Percentiles rank a stretch among this genome's conserved stretches.
Conservation (phyloP, 2,797 vertebrate species). For the Sternotherus odoratus region DNA sequence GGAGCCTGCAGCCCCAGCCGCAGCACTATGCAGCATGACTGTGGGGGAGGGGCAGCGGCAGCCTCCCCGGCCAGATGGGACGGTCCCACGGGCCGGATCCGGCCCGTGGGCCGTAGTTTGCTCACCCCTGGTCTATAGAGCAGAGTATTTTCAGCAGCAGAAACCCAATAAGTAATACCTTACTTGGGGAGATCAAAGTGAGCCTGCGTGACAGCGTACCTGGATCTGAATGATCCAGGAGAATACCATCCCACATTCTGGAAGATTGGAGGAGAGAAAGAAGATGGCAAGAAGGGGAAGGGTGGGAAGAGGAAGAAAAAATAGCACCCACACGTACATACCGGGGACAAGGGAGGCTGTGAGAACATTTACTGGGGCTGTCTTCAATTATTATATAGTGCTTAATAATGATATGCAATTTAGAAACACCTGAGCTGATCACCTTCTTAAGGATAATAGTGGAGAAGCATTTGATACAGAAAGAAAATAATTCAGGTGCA, state of each 20-base stretch:
- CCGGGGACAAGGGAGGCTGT: not conserved
- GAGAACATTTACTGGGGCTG: accelerated
- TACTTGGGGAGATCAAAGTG: not conserved
- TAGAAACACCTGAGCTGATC: not conserved
- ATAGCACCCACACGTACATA: not conserved
- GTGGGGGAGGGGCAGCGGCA: too few species aligned
- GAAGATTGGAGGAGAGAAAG: not conserved
- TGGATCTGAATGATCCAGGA: not conserved
- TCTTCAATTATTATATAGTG: not conserved
- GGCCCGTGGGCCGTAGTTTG: too few species aligned
- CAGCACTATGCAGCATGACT: too few species aligned
- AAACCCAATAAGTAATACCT: not conserved
- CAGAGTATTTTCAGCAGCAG: not conserved
- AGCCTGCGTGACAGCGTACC: not conserved
- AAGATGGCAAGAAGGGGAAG: not conserved
- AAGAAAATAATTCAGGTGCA: not conserved
- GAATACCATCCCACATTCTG: not conserved
- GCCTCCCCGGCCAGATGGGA: too few species aligned
- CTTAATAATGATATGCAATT: too few species aligned
- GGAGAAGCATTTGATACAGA: not conserved
- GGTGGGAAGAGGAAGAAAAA: not conserved
- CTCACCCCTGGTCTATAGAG: not conserved
- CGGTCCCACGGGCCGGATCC: too few species aligned
- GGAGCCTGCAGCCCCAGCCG: too few species aligned
- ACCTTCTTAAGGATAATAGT: not conserved